Base-by-base conservation (phyloP, 2,113 vertebrate species). In the Motacilla tschutschensis region DNA sequence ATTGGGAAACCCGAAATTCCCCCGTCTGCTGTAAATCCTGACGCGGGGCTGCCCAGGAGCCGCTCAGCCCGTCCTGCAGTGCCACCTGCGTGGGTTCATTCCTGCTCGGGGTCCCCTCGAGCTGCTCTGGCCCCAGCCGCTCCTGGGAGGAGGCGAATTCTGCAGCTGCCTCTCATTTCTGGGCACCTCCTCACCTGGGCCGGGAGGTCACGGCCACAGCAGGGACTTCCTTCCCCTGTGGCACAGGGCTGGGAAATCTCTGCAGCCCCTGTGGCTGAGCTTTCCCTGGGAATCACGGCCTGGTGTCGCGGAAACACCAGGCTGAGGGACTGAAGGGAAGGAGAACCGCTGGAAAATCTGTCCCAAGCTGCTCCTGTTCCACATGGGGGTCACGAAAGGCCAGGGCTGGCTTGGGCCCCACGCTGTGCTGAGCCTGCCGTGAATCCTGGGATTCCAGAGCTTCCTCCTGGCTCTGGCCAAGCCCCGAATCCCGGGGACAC, bases 141-240 rank as follows among this genome's bases (percentile, higher is more conserved):
- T 0, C 53, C 48, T 35, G 33, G 72, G 51, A 92, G 72, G 82
- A 87, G 82, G 70, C 18, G 33, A 89, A 89, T 93, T 74, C 85
- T 90, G 72, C 57, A 67, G 75, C 87, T 79, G 72, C 84, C 43
- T 79, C 71, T 90, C 84, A 43, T 87, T 90, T 59, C 75, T 86
- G 79, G 79, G 83, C 79, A 72, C 43, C 46, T 36, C 54, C 79
- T 83, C 83, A 24, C 12, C 38, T 0, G 3, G 25, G 31, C 51
- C 71, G 38, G 54, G 58, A 60, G 57, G 57, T 31, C 69, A 54
- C 2, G 0, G 31, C n/a, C 47, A 5, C 2, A 13, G 40, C 4
- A 4, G 46, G 28, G 35, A 22, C 21, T 63, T 60, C 64, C 67
- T 44, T 53, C 51, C 50, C 25, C 38, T 54, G 31, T 5, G 7